phyloP scores from a whole-genome alignment of 2,113 vertebrate species.

The Brienomyrus longianalis region DNA sequence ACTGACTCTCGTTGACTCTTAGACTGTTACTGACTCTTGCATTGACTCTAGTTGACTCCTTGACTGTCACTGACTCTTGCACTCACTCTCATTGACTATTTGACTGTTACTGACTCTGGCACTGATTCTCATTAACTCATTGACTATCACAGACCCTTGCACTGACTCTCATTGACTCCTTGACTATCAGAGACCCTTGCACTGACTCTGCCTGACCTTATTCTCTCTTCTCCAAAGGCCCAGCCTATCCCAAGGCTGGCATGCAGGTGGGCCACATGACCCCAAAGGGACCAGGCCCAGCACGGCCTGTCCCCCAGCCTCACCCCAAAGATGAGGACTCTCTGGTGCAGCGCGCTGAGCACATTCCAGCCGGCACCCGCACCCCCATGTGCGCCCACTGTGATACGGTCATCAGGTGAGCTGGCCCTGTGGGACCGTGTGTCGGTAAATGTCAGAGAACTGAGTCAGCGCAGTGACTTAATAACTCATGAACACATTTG shows the following conservation, averaged over 20 bases:
- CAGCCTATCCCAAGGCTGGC: constrained; percentile 21
- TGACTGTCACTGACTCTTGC: neutral
- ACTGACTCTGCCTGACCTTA: neutral
- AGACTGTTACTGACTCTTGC: neutral
- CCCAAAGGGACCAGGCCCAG: constrained; percentile 36
- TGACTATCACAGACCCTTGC: neutral
- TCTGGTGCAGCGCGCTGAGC: constrained; percentile 84
- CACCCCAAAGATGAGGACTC: constrained; percentile 73
- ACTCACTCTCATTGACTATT: neutral
- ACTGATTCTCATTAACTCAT: neutral
- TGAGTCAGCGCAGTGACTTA: neutral
- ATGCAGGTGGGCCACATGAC: constrained; percentile 40
- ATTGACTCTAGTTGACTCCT: no score
- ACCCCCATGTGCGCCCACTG: constrained; percentile 91
- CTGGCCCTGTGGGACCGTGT: neutral
- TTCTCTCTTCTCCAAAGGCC: neutral
- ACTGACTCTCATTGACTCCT: neutral
- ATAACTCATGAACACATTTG: neutral
- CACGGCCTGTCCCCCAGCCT: constrained; percentile 46
- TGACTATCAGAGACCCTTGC: neutral
- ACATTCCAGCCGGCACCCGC: constrained; percentile 84
- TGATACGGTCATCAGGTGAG: constrained; percentile 82
- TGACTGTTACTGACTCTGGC: no score
- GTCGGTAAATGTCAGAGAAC: neutral
- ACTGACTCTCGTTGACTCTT: neutral